Evolutionary conservation across 2,797 vertebrate genomes (phyloP).

Genomic region (Clarias laeviceps): DNA sequence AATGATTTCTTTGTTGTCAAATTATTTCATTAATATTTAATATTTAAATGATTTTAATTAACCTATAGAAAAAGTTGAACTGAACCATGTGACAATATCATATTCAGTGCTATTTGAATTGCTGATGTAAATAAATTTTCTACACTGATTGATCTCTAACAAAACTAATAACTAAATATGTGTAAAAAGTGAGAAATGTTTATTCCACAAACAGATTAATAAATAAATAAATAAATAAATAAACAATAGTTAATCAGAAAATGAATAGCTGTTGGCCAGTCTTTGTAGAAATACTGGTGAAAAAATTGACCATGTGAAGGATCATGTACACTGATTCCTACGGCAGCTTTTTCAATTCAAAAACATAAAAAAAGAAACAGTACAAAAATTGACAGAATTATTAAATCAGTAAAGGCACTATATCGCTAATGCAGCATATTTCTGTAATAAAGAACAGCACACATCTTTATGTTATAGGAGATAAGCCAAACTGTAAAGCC

Average conservation of each 20-base stretch:
- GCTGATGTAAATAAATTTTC: background rate
- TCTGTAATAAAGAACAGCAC: background rate
- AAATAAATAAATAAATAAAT: background rate
- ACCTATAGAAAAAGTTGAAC: background rate
- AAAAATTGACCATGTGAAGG: background rate
- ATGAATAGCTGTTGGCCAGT: background rate
- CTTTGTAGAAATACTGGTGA: background rate
- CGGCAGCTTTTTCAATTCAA: background rate
- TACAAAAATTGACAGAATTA: background rate
- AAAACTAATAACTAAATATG: background rate
- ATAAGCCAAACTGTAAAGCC: background rate
- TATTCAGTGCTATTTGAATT: background rate
- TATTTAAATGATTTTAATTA: background rate
- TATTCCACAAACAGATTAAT: too few relatives aligned
- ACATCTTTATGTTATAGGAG: background rate
- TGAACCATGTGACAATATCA: background rate
- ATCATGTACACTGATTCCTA: background rate
- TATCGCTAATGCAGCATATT: background rate
- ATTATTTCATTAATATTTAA: too few relatives aligned
- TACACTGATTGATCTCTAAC: background rate
- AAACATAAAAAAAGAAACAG: background rate
- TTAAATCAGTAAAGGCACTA: background rate
- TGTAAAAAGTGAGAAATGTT: background rate
- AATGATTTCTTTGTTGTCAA: too few relatives aligned
- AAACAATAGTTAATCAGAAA: background rate